phyloP scores from a whole-genome alignment of 30 jellyfish, hydroid and myxozoan genomes.

The Mastigias papua region DNA sequence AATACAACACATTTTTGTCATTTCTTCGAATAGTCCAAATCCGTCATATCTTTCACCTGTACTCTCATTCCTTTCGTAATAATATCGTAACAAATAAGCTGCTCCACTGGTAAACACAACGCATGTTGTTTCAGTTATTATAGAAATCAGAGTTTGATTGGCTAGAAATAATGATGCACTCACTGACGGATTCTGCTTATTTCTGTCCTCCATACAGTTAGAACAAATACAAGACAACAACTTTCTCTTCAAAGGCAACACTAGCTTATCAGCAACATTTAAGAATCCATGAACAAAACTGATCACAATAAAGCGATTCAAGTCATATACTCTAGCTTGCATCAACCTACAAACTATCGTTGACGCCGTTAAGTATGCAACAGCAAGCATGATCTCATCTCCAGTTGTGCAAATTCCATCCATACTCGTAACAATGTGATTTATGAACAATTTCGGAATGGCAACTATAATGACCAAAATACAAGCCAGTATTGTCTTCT shows the following conservation, averaged over 20 bases:
- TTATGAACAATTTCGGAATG: conserved; percentile 17
- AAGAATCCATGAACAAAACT: conserved; percentile 41
- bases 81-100: conserved; percentile 1
- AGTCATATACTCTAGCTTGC: conserved; percentile 20
- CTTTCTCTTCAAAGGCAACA: conserved; percentile 20
- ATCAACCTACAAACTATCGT: conserved; percentile 10
- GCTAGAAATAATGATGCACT: conserved; percentile 22
- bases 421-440: neutral
- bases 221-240: neutral
- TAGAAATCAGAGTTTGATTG: conserved; percentile 8
- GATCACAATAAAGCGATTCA: conserved; percentile 6
- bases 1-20: conserved; percentile 6
- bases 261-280: conserved; percentile 32
- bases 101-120: conserved; percentile 18
- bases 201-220: neutral
- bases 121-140: conserved; percentile 32
- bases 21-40: neutral
- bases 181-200: neutral
- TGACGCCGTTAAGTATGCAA: conserved; percentile 4
- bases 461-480: conserved; percentile 6
- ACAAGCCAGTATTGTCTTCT: conserved; percentile 24
- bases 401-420: neutral
- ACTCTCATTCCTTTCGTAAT: conserved; percentile 6
- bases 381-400: neutral
- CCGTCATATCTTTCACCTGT: conserved; percentile 24